Percentiles rank a stretch among this genome's conserved stretches.
Conservation (phyloP, 2,113 vertebrate genomes). For the Otus sunia region DNA sequence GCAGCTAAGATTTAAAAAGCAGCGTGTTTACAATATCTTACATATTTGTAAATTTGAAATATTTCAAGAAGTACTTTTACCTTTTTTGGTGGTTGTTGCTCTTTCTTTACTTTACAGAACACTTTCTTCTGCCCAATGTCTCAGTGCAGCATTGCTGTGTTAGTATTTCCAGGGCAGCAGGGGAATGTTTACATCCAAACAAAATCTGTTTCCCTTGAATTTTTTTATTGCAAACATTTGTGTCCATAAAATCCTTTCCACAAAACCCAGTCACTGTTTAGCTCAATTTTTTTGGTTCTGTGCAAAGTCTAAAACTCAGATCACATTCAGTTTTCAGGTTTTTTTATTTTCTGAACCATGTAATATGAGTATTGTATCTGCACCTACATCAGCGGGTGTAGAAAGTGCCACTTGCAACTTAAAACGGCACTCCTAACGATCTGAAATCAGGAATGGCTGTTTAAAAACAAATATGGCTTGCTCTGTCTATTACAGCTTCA, state of each 20-base stretch:
- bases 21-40: background rate
- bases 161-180: conserved; percentile 8
- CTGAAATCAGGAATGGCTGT: background rate
- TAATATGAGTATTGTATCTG: background rate
- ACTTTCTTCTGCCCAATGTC: background rate
- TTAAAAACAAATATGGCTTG: background rate
- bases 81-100: background rate
- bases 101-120: background rate
- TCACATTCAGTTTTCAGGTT: background rate
- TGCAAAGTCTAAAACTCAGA: background rate
- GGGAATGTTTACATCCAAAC: conserved; percentile 9
- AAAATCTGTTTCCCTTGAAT: background rate
- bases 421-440: background rate
- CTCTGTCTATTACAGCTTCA: background rate
- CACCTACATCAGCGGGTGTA: background rate
- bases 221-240: conserved; percentile 4
- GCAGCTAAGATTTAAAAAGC: background rate
- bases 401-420: background rate
- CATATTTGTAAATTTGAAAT: background rate
- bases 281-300: background rate
- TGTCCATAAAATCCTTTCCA: background rate
- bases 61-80: background rate
- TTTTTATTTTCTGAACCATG: background rate
- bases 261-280: background rate
- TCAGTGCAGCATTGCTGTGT: background rate